Evolutionary conservation across 2,113 vertebrate genomes (phyloP), one percentile per base, ranked within the genome.

Genomic region (Acinonyx jubatus): DNA sequence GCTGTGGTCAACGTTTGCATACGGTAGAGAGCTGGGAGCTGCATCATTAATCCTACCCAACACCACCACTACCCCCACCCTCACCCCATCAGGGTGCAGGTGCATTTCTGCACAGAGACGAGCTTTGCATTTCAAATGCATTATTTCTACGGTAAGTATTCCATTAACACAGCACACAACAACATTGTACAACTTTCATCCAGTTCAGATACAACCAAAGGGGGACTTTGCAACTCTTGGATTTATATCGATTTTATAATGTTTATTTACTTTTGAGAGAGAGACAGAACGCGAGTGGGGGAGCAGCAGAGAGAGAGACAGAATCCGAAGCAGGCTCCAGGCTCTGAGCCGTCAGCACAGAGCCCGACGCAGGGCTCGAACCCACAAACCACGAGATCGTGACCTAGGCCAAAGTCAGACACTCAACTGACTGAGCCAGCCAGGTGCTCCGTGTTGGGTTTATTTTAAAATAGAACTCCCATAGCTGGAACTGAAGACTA

Each of bases 381-480:
- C 57, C 8, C 57, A 23, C 7, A 9, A 29, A 65, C 12, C 63
- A 1, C 19, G 63, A 4, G 11, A 31, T 1, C 4, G 13, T 65
- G 63, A 29, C 27, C 27, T 65, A 27, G 29, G 63, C 63, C 29
- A 12, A 65, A 65, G 63, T 29, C 27, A 63, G 10, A 65, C 12
- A 5, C 63, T 65, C 27, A 65, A 65, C 63, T 13, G 7, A 65
- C 63, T 65, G 27, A 65, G 63, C 63, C 25, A 65, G 27, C 27
- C 63, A 65, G 27, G 27, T 11, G 4, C 63, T 25, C 12, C n/a
- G 1, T 76, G 25, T 57, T 91, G 12, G 27, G 50, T 76, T 93
- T 95, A 57, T 65, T 85, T 85, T 96, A 33, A 94, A 89, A 69
- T 45, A 86, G 25, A 92, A 18, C 18, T 86, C 52, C 14, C 19